Evolutionary conservation across 2,888 invertebrate genomes (phyloP), one percentile per base, ranked within the genome.

Genomic region (Meta bourneti): DNA sequence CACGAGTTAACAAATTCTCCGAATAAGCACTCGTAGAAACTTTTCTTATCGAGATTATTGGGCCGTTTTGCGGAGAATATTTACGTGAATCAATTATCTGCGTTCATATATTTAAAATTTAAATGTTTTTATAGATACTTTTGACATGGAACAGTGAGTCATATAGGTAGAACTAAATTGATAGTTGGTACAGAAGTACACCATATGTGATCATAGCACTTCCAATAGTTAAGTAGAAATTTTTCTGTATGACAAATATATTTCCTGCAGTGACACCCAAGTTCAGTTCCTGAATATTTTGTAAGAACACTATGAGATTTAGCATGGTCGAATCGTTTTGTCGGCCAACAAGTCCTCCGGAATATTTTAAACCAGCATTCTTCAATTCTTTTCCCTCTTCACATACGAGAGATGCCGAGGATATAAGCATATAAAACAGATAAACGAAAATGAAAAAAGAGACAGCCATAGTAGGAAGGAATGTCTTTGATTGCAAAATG

Each of bases 141-240:
- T 34, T 34, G 34, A 34, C 34, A 34, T 34, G 34, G 4, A 34
- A 34, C 34, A 4, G 34, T 34, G 1, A 2, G 34, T 34, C 34
- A 2, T 34, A 34, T 1, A 4, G 4, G 4, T 2, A 34, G 34
- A 34, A 34, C 34, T 34, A 34, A 34, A 34, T 34, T n/a, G n/a
- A n/a, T n/a, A n/a, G 0, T 61, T 79, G 79, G 34, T 34, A 79
- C 61, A 79, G 6, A 34, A 79, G 52, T n/a, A 79, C 13, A 34
- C 79, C 34, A 13, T 79, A 79, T 13, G 79, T 79, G 16, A 79
- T 16, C 20, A 61, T 49, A 8, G 79, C 16, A 13, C 61, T 79
- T 13, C 7, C 16, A 54, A 79, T 79, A 7, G 34, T 8, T 2
- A 79, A 61, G 20, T 61, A 79, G 13, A 79, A 6, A 0, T 6